These are phyloP conservation scores for Meteorus sp. DNA, from an alignment of 1,140 invertebrate species.

Conservation along the genomic window DNA sequence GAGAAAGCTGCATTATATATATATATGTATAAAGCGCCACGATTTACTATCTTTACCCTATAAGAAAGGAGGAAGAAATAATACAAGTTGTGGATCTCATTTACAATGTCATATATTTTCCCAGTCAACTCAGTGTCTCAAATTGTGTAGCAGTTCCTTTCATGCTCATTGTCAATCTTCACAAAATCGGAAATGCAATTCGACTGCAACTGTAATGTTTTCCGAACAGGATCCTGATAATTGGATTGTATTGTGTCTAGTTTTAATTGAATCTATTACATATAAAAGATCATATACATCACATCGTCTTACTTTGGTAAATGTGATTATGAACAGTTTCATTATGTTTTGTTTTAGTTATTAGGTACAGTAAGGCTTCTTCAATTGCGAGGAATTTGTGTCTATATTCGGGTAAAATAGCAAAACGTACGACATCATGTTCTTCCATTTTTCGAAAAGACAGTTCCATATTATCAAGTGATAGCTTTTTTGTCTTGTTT, in stretches of 20 bases:
- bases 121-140: slow-evolving; percentile 43
- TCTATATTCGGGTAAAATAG: slow-evolving; percentile 25
- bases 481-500: slow-evolving; percentile 7
- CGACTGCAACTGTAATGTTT: slow-evolving; percentile 37
- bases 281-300: no score
- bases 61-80: slow-evolving; percentile 45
- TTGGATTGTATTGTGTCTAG: slow-evolving; percentile 36
- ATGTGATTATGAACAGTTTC: not conserved
- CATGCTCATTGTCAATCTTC: slow-evolving; percentile 14
- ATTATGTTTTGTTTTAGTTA: slow-evolving; percentile 13
- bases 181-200: slow-evolving; percentile 30
- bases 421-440: slow-evolving; percentile 26
- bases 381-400: slow-evolving; percentile 29
- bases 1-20: no score
- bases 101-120: slow-evolving; percentile 38
- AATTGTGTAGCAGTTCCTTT: slow-evolving; percentile 3
- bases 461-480: slow-evolving; percentile 22
- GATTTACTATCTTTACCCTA: slow-evolving; percentile 52
- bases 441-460: no score
- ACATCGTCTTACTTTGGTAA: not conserved
- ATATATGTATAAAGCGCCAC: no score
- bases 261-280: slow-evolving; percentile 31
- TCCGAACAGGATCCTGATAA: slow-evolving; percentile 31
- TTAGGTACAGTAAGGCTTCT: slow-evolving; percentile 36
- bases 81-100: slow-evolving; percentile 44